Base-by-base conservation (phyloP, 2,797 vertebrate species). In the Cryptoblepharus egeriae region DNA sequence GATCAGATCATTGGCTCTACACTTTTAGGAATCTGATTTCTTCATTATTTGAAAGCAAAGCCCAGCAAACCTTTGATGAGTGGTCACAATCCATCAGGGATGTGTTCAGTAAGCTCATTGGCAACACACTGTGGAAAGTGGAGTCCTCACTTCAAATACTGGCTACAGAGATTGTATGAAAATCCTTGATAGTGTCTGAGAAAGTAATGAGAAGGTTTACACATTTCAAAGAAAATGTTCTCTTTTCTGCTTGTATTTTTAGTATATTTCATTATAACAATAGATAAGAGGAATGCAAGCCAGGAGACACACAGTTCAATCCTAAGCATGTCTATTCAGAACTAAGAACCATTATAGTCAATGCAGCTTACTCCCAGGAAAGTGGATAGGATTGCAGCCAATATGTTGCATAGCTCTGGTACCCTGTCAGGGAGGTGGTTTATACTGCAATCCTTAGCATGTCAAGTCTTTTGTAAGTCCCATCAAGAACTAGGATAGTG, bases 21-120 rank as follows among this genome's bases (percentile, higher is more conserved):
- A 71, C 20, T 22, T 79, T 58, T 75, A 15, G 2, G 79, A 57
- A 65, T 68, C 60, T 73, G 1, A 77, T 89, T 7, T 32, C 75
- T 88, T 39, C 35, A 28, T 70, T 82, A 82, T 3, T 2, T 65
- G 45, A 77, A 65, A n/a, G 45, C 9, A 10, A 30, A 28, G 73
- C n/a, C 22, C 30, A 3, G 37, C 9, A 24, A 76, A 4, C 71
- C 26, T 83, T 26, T 12, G 9, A 22, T 22, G 49, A 64, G 3
- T 64, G 11, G 39, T 1, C 28, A 11, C 45, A 73, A 10, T 35
- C 35, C n/a, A 61, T 26, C 32, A 52, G 11, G 16, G 42, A 37
- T 70, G 20, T 52, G n/a, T 65, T 22, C 1, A n/a, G 72, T 28
- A 28, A 81, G 75, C 75, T 2, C 0, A 2, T 84, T 67, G 11